Conservation (phyloP, 2,797 vertebrate species). For the Clarias fuscus region DNA sequence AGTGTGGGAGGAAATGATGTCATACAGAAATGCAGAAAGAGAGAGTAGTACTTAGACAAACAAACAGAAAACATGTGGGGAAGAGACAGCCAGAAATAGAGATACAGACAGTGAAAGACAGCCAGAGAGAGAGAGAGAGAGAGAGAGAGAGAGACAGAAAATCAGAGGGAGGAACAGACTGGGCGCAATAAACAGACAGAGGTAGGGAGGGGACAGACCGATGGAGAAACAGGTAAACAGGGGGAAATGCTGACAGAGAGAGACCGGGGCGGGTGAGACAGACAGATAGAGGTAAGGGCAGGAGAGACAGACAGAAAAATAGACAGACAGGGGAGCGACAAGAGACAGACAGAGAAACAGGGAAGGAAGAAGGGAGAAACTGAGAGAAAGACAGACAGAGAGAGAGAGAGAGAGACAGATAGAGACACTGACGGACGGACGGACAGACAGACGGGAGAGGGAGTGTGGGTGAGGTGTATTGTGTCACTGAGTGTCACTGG, state of each 20-base stretch:
- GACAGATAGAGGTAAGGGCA: background rate
- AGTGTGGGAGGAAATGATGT: background rate
- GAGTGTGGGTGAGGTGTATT: slow-evolving; percentile 7
- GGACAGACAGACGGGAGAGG: background rate
- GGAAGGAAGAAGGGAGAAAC: background rate
- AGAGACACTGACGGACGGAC: background rate
- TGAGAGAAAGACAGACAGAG: background rate
- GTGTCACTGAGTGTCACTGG: slow-evolving; percentile 25
- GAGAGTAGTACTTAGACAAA: background rate
- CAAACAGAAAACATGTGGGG: background rate
- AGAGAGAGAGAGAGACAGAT: background rate
- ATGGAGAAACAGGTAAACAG: background rate
- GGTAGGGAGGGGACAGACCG: background rate
- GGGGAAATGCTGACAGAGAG: background rate
- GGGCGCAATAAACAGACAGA: background rate
- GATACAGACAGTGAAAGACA: background rate
- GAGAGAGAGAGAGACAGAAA: background rate
- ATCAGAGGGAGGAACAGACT: too few relatives aligned
- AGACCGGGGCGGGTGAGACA: background rate
- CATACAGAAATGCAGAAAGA: background rate
- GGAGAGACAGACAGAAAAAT: background rate
- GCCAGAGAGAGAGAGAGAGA: background rate
- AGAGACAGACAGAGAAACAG: background rate
- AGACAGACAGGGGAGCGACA: background rate
- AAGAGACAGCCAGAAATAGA: background rate